Evolutionary conservation across 2,113 vertebrate genomes (phyloP), one percentile per base, ranked within the genome.

Genomic region (Odontesthes bonariensis): DNA sequence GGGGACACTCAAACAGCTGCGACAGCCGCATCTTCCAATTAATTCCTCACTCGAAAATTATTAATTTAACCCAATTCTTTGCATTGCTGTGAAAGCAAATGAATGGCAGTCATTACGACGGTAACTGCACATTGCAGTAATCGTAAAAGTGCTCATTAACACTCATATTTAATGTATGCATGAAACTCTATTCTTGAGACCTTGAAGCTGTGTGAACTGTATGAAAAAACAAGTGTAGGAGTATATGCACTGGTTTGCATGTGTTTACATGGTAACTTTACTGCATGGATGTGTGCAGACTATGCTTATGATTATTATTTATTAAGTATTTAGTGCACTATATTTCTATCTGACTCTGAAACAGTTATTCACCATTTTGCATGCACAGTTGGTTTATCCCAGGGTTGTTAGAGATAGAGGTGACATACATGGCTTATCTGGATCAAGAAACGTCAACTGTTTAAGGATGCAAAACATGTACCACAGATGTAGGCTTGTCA

Each of bases 31-130:
- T 90, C 88, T 83, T 84, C 86, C 85, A 93, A 89, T 93, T 91
- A 92, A 82, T 84, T 85, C 73, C 81, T 82, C 77, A 73, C 79
- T 52, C 67, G 72, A 78, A 88, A 86, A 80, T 92, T 89, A 90
- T 93, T 93, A 84, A 92, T 93, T 92, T 91, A 87, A 85, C 76
- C 73, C 72, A 79, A 88, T 92, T 88, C 77, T 66, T 88, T 68
- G 85, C 82, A 85, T 90, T 75, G 81, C 84, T 81, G 76, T 83
- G 81, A 86, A 79, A 84, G 85, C 78, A 88, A 89, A 89, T 91
- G 86, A 90, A 84, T 86, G 79, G 78, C 68, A 81, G 90, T 92
- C 82, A 90, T 92, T 86, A 82, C 82, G 87, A 91, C 85, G 79
- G 79, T 92, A 92, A 92, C 90, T 89, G 86, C 82, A 90, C 69